Evolutionary conservation across 2,888 invertebrate genomes (phyloP).

Genomic region (Lycia hirtaria): DNA sequence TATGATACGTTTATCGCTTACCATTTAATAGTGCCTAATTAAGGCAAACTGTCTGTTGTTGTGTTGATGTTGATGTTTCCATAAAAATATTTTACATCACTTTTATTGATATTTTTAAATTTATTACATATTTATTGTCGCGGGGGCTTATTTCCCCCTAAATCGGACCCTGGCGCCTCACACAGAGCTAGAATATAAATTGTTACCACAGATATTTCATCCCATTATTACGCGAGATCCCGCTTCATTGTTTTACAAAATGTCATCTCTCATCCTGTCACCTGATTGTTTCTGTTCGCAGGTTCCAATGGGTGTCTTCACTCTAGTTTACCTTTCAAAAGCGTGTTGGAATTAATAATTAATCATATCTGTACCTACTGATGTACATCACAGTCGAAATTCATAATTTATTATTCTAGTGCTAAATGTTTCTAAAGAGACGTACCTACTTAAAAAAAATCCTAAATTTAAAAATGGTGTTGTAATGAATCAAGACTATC

Average conservation of each 20-base stretch:
- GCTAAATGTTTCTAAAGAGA: no score
- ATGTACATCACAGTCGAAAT: not conserved
- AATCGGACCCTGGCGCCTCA: constrained; percentile 15
- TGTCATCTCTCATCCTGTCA: constrained; percentile 82
- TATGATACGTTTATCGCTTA: no score
- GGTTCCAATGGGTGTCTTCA: constrained; percentile 59
- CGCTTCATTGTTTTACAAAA: constrained; percentile 83
- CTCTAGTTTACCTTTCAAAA: constrained; percentile 35
- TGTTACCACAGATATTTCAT: constrained; percentile 84
- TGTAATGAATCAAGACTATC: no score
- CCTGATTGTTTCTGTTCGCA: constrained; percentile 77
- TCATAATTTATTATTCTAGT: not conserved
- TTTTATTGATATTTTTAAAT: not conserved
- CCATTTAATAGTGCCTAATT: no score
- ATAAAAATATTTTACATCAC: no score
- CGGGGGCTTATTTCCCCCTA: not conserved
- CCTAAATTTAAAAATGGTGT: no score
- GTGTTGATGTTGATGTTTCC: no score
- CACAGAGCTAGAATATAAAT: constrained; percentile 82
- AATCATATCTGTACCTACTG: constrained; percentile 1
- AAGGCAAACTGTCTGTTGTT: no score
- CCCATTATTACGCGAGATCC: constrained; percentile 77
- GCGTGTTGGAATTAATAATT: constrained; percentile 18
- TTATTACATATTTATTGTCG: no score
- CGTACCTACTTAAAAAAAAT: no score